These are phyloP conservation scores for Epinephelus coioides DNA, from an alignment of 2,797 vertebrate genomes.

Conservation along the genomic window DNA sequence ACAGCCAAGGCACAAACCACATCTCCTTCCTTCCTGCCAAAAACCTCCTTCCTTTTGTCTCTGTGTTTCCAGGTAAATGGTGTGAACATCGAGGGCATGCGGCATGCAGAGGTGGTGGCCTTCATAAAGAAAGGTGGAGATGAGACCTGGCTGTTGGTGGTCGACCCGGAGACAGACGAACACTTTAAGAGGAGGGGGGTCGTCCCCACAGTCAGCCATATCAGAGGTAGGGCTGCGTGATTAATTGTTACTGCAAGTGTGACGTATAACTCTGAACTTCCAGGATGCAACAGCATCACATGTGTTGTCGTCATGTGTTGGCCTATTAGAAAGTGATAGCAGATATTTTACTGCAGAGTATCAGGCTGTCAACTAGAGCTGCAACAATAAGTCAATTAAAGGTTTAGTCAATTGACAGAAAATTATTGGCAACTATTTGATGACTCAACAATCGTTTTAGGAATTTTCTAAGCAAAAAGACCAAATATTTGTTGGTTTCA, in stretches of 20 bases:
- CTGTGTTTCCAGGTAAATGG: slow-evolving; percentile 91
- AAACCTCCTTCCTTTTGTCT: background rate
- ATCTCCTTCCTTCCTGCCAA: background rate
- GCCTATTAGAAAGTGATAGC: no score
- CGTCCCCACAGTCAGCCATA: slow-evolving; percentile 87
- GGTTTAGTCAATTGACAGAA: no score
- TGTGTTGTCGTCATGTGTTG: no score
- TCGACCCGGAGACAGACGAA: slow-evolving; percentile 93
- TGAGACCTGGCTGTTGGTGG: slow-evolving; percentile 92
- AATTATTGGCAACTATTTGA: no score
- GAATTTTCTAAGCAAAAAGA: no score
- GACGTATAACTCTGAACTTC: no score
- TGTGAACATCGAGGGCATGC: slow-evolving; percentile 93
- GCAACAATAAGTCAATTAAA: no score
- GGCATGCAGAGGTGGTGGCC: slow-evolving; percentile 95
- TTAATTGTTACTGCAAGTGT: background rate
- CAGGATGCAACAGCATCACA: no score
- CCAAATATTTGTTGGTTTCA: no score
- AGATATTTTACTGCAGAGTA: no score
- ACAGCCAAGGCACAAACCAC: background rate
- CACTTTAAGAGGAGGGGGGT: slow-evolving; percentile 93
- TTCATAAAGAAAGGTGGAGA: slow-evolving; percentile 93
- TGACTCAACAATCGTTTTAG: no score
- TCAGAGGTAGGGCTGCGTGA: slow-evolving; percentile 85
- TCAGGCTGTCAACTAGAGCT: no score